Percentiles rank a stretch among this genome's conserved stretches.
Conservation (phyloP, 2,113 vertebrate genomes). For the Neodon shergylaensis region DNA sequence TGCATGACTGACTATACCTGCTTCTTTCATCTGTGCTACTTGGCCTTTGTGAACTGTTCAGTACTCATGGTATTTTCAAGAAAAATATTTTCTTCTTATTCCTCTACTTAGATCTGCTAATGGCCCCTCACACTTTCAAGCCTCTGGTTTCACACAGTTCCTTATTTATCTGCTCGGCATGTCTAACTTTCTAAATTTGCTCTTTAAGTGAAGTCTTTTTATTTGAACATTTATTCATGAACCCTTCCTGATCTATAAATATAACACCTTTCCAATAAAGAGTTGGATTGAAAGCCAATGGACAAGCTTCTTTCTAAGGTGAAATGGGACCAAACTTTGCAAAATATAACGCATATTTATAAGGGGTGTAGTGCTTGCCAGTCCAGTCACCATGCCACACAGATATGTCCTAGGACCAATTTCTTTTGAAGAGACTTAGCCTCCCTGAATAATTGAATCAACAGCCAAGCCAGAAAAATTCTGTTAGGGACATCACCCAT, state of each 20-base stretch:
- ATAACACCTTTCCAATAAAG: neutral
- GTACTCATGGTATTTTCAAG: neutral
- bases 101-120: neutral
- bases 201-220: neutral
- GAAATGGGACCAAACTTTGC: neutral
- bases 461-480: neutral
- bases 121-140: neutral
- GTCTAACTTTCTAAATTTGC: neutral
- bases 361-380: neutral
- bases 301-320: neutral
- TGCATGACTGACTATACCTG: neutral
- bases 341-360: neutral
- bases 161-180: neutral
- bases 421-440: neutral
- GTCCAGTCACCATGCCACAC: neutral
- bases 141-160: no score
- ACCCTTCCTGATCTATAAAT: neutral
- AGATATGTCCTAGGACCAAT: neutral
- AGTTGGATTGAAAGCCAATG: neutral
- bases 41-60: neutral
- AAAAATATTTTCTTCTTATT: neutral
- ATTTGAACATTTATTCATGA: neutral
- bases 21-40: neutral
- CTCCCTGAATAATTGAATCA: neutral
- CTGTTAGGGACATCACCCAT: neutral